phyloP scores from a whole-genome alignment of 2,113 vertebrate species.

The Trogon surrucura region DNA sequence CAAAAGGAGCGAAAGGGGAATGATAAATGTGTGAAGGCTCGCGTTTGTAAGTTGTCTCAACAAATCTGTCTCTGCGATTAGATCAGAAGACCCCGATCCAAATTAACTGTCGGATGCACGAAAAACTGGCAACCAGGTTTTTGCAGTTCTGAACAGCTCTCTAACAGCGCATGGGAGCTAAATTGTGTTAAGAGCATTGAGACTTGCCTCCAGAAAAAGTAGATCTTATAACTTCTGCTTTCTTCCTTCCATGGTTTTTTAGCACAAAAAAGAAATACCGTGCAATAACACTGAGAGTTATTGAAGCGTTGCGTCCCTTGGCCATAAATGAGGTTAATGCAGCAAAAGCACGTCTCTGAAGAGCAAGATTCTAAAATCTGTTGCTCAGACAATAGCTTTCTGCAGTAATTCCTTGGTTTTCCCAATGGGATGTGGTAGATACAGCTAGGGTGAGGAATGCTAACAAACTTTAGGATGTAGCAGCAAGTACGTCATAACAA shows the following conservation, averaged over 20 bases:
- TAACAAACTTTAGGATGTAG: not conserved
- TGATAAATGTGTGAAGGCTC: not conserved
- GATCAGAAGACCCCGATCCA: not conserved
- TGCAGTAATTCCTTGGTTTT: not conserved
- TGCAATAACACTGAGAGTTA: not conserved
- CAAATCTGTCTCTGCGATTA: not conserved
- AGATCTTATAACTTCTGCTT: not conserved
- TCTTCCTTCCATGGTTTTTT: not conserved
- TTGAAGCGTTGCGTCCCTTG: not conserved
- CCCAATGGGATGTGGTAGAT: not conserved
- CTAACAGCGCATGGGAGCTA: not conserved
- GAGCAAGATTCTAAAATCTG: not conserved
- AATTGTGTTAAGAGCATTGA: not conserved
- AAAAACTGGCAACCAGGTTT: not conserved
- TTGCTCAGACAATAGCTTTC: not conserved
- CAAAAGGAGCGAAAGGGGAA: not conserved
- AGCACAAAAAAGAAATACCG: not conserved
- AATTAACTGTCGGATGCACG: not conserved
- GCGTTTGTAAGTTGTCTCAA: not conserved
- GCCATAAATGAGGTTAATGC: not conserved
- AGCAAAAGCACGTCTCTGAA: not conserved
- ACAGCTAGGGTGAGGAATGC: not conserved
- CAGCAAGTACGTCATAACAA: not conserved
- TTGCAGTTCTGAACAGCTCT: not conserved
- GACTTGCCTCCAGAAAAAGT: not conserved